Conservation (phyloP, 2,113 vertebrate species). For the Neomonachus schauinslandi region DNA sequence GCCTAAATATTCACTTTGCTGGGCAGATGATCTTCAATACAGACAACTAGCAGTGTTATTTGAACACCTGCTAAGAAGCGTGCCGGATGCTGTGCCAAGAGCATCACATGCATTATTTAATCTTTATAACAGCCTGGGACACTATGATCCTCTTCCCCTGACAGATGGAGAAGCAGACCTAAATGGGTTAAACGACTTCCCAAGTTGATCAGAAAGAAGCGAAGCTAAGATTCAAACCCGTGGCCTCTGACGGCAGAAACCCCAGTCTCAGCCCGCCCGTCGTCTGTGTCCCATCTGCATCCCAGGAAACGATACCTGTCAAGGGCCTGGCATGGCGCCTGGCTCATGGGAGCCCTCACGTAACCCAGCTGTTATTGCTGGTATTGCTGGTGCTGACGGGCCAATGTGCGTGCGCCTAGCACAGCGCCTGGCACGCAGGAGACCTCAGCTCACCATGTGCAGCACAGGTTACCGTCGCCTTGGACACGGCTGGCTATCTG, state of each 20-base stretch:
- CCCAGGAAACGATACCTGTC: not conserved
- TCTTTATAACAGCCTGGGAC: not conserved
- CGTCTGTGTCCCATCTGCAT: not conserved
- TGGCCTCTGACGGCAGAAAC: not conserved
- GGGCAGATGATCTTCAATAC: not conserved
- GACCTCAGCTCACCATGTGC: fast-evolving
- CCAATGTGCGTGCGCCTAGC: not conserved
- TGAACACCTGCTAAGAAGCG: not conserved
- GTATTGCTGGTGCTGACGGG: not conserved
- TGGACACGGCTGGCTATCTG: not conserved
- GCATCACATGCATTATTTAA: fast-evolving
- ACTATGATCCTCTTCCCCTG: not conserved
- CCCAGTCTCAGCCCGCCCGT: not conserved
- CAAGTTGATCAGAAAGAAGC: not conserved
- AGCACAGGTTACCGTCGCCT: fast-evolving
- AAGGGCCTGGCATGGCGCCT: not conserved
- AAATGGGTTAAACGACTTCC: not conserved
- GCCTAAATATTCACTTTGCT: not conserved
- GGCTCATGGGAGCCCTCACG: not conserved
- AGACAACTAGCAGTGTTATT: not conserved
- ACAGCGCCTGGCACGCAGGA: not conserved
- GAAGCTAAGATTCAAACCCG: not conserved
- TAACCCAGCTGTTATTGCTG: too few species aligned
- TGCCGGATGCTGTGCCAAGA: not conserved
- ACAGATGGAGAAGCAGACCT: not conserved